Base-by-base conservation (phyloP, 2,888 invertebrate species). In the Gibbula magus region DNA sequence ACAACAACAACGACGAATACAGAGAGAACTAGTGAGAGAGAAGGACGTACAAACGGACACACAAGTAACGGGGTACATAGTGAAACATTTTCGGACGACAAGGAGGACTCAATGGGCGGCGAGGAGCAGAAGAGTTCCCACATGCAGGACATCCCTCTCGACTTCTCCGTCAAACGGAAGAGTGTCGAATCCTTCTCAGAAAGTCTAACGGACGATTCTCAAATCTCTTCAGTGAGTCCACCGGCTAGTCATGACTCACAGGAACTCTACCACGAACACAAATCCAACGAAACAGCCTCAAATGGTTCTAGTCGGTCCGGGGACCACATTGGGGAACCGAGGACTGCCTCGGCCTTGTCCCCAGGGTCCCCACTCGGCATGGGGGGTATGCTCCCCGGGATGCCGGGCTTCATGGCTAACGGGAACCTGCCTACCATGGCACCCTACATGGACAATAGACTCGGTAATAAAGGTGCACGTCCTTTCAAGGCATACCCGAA, bases 401-500 rank as follows among this genome's bases (percentile, higher is more conserved):
- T 20, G 5, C 29, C 78, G 18, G 77, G 79, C 39, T 16, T 81
- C 13, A 13, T 82, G 53, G 25, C 73, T 18, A 78, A 79, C 51
- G 78, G 80, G 16, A 67, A 77, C 5, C 35, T 67, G 20, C 39
- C 75, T 5, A 81, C 77, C 51, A 25, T 75, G 75, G 35, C 73
- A 45, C 35, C 73, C 20, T 75, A 32, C 29, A 75, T 75, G 53
- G 75, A 75, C 73, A 75, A 35, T 18, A 67, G 73, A 70, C 45
- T 22, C n/a, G 75, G 79, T 56, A 79, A 82, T 39, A 89, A 88
- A 76, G 84, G 82, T 18, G 87, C 88, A 76, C 89, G 93, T 78
- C 93, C 93, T 18, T 93, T 93, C 83, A 93, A 92, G 83, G 95
- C 96, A 0, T 96, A 96, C 89, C 96, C 96, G 0, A 95, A 95